Percentiles rank a stretch among this genome's conserved stretches.
Conservation (phyloP, 2,113 vertebrate genomes). For the Thryonomys swinderianus region DNA sequence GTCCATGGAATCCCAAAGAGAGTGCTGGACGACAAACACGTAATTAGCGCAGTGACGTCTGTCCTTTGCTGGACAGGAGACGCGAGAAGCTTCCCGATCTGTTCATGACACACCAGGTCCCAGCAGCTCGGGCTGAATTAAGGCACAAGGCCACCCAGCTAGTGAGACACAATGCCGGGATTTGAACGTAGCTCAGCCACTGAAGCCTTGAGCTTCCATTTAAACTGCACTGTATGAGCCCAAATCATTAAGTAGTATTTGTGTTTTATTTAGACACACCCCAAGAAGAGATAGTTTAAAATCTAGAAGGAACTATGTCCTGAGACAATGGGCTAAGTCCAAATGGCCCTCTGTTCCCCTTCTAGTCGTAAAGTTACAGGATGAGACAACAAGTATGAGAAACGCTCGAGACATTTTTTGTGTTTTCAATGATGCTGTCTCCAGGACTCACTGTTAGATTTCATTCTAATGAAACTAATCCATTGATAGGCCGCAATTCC, state of each 20-base stretch:
- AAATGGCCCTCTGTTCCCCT: not conserved
- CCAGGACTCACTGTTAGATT: not conserved
- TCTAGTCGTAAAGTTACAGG: not conserved
- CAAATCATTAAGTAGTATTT: not conserved
- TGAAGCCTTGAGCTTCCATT: constrained; percentile 5
- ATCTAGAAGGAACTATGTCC: not conserved
- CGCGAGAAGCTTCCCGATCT: not conserved
- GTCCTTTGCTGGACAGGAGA: rapidly evolving
- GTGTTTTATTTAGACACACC: not conserved
- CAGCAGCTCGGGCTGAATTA: not conserved
- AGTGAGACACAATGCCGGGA: not conserved
- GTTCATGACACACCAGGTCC: not conserved
- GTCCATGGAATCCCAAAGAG: not conserved
- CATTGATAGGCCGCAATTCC: not conserved
- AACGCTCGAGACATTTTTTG: not conserved
- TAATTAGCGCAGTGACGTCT: too few relatives aligned
- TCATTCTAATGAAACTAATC: not conserved
- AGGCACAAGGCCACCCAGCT: not conserved
- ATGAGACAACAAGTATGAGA: not conserved
- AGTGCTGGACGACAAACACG: not conserved
- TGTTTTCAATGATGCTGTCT: not conserved
- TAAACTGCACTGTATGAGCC: not conserved
- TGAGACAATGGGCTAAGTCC: not conserved
- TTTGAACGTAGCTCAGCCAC: not conserved
- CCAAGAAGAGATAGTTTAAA: constrained; percentile 45